phyloP scores from a whole-genome alignment of 2,888 invertebrate species.

The Embidobia sp. region DNA sequence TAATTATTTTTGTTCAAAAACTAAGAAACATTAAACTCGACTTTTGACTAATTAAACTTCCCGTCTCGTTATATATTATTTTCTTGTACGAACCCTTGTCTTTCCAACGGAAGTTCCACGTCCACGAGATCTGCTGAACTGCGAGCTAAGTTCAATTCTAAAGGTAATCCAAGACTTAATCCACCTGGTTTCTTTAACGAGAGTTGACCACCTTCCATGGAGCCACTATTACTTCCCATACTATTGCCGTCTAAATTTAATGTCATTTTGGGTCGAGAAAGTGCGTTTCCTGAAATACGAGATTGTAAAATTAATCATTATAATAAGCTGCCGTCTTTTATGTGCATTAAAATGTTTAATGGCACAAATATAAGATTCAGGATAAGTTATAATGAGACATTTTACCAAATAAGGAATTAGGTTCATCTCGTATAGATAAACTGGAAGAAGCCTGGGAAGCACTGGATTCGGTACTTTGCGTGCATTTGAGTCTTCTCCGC shows the following conservation, averaged over 20 bases:
- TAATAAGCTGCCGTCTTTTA: too few species aligned
- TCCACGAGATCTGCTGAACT: constrained; percentile 90
- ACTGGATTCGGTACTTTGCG: constrained; percentile 86
- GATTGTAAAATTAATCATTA: too few species aligned
- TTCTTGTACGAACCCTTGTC: constrained; percentile 91
- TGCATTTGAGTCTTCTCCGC: constrained; percentile 87
- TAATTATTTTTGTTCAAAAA: too few species aligned
- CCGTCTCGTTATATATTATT: too few species aligned
- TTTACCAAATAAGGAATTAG: constrained; percentile 83
- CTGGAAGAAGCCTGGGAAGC: constrained; percentile 92
- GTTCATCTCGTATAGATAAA: constrained; percentile 89
- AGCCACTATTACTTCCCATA: constrained; percentile 79
- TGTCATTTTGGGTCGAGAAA: constrained; percentile 86
- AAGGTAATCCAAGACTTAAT: constrained; percentile 81
- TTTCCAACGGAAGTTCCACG: constrained; percentile 90
- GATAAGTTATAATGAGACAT: constrained; percentile 15
- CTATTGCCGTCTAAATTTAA: constrained; percentile 84
- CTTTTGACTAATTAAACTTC: too few species aligned
- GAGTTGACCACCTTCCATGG: constrained; percentile 67
- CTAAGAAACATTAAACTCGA: too few species aligned
- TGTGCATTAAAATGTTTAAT: too few species aligned
- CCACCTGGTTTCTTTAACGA: constrained; percentile 80
- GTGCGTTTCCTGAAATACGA: constrained; percentile 73
- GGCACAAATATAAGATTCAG: too few species aligned
- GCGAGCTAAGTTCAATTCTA: constrained; percentile 82